Percentiles rank a stretch among this genome's conserved stretches.
These are phyloP conservation scores for Whitmania pigra DNA, from an alignment of 1,140 invertebrate genomes.

Conservation along the genomic window DNA sequence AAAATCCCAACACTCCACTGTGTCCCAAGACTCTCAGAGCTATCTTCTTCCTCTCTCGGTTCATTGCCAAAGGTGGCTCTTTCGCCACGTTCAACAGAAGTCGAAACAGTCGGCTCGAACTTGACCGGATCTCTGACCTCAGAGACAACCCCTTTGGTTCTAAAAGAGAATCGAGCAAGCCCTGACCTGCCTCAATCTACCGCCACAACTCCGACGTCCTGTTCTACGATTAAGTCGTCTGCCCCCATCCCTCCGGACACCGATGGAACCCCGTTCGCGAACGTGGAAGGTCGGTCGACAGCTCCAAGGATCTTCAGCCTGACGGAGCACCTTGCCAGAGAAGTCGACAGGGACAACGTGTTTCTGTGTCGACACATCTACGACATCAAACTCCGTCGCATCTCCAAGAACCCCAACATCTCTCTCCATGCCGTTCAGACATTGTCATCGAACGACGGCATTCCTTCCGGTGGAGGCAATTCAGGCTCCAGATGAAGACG, in stretches of 20 bases:
- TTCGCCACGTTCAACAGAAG: too few relatives aligned
- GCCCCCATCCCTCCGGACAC: not conserved
- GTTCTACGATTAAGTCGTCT: not conserved
- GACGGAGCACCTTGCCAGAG: slow-evolving; percentile 46
- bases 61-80: too few relatives aligned
- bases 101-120: too few relatives aligned
- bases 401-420: slow-evolving; percentile 44
- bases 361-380: slow-evolving; percentile 87
- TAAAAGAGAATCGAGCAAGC: not conserved
- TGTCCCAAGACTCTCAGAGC: too few relatives aligned
- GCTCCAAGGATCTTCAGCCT: not conserved
- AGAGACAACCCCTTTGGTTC: too few relatives aligned
- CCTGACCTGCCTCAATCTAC: not conserved
- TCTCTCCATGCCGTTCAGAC: not conserved
- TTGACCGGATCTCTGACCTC: too few relatives aligned
- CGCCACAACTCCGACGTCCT: not conserved
- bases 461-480: not conserved
- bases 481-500: not conserved
- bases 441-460: not conserved
- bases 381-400: slow-evolving; percentile 66
- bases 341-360: slow-evolving; percentile 69
- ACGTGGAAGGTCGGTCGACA: not conserved
- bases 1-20: too few relatives aligned
- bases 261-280: not conserved
- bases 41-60: too few relatives aligned